Percentiles rank a stretch among this genome's conserved stretches.
phyloP scores from a whole-genome alignment of 2,113 vertebrate genomes.

The Azemiops feae region DNA sequence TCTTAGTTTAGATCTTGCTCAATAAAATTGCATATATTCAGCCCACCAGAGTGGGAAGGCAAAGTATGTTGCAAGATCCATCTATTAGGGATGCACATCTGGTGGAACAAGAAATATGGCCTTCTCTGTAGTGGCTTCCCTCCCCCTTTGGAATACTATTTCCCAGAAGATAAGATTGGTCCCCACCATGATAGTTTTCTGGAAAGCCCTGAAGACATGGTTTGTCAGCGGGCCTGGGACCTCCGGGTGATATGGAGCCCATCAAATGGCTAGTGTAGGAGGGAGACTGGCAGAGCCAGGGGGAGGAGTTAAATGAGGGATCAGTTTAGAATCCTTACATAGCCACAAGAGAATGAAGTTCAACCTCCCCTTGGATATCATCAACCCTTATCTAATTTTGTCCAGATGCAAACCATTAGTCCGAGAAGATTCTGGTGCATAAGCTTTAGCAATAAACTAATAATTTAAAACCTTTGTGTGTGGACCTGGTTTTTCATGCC shows the following conservation, averaged over 20 bases:
- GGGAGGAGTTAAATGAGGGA: not conserved
- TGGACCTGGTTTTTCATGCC: not conserved
- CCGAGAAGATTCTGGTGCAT: not conserved
- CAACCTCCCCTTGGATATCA: not conserved
- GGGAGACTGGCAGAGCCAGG: not conserved
- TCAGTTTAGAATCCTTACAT: not conserved
- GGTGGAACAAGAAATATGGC: not conserved
- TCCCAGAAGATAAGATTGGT: not conserved
- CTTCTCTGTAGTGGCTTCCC: not conserved
- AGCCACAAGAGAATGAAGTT: not conserved
- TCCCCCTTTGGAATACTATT: not conserved
- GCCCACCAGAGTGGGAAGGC: not conserved
- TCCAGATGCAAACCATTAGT: not conserved
- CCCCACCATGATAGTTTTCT: not conserved
- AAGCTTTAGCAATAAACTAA: not conserved
- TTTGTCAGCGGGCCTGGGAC: not conserved
- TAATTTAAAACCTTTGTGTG: not conserved
- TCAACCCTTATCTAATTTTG: not conserved
- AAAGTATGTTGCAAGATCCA: not conserved
- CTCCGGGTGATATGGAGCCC: not conserved
- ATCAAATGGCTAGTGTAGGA: not conserved
- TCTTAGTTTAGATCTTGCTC: not conserved
- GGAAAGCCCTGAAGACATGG: not conserved
- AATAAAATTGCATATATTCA: not conserved
- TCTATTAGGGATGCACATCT: not conserved